Evolutionary conservation across 1,140 invertebrate genomes (phyloP), one percentile per base, ranked within the genome.

Genomic region (Anagrus nilaparvatae): DNA sequence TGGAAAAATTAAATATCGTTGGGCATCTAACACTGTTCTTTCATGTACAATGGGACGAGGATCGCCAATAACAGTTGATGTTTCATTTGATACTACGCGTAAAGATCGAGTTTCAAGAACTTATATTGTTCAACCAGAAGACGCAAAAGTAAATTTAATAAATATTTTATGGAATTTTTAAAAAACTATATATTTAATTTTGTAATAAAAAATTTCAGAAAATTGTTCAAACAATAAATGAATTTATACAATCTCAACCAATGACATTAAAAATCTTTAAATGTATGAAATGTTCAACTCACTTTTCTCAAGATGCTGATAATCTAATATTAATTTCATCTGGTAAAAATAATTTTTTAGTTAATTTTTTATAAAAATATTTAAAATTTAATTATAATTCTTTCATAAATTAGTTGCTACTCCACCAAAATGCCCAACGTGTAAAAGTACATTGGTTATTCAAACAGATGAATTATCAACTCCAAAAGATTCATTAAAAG

Each of bases 281-380:
- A 44, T 81, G 78, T 52, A 71, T 79, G 49, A 79, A 76, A 57
- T 81, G 78, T 45, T 65, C 66, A 8, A 67, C 69, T 5, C 67
- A 74, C 36, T 79, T 80, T 57, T 71, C 67, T 3, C 66, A 69
- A 46, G 72, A 76, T 37, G 62, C 55, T 3, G 63, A 66, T 37
- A 58, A 58, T 39, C 42, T 53, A 12, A 47, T 42, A 13, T 47
- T 60, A 14, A 49, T 51, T n/a, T 47, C 31, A 10, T 47, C 60
- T 40, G 52, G 58, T 63, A 51, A 31, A 31, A 16, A 31, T 30
- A 3, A 0, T 10, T 14, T 6, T 43, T 25, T 16, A 24, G 24
- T 13, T 5, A 43, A 4, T 29, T 13, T 7, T 8, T 8, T n/a
- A 21, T 29, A 23, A 49, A 20, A 43, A 14, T 29, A 17, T 36